A percentile compares a stretch with the other conserved stretches of the same genome.
Evolutionary conservation across 2,888 invertebrate genomes (phyloP).

Genomic region (Campoplex nolae): DNA sequence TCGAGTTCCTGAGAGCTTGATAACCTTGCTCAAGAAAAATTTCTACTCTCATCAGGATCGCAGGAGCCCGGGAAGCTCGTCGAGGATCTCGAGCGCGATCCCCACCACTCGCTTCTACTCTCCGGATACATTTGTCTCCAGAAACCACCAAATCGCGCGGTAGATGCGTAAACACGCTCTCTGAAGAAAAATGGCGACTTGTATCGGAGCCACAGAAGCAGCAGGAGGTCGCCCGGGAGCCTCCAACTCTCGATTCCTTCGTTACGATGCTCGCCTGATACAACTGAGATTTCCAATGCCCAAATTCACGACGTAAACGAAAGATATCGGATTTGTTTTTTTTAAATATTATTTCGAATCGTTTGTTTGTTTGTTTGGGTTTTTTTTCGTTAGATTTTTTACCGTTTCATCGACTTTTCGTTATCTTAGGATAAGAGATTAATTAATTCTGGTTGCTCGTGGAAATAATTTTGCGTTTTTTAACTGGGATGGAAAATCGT

Average conservation of each 20-base stretch:
- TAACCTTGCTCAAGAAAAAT: slow-evolving; percentile 19
- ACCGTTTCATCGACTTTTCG: neutral
- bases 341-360: neutral
- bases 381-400: neutral
- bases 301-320: slow-evolving; percentile 31
- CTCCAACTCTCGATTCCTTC: neutral
- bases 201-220: neutral
- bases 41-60: neutral
- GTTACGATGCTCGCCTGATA: neutral
- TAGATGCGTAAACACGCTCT: neutral
- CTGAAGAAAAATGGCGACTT: slow-evolving; percentile 7
- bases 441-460: neutral
- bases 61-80: neutral
- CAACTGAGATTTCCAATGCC: slow-evolving; percentile 35
- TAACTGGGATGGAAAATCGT: neutral
- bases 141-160: neutral
- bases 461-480: neutral
- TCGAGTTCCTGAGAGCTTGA: neutral
- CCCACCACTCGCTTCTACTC: neutral
- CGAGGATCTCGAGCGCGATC: neutral
- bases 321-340: slow-evolving; percentile 7
- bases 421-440: neutral
- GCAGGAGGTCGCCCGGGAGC: neutral
- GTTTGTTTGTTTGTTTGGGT: neutral
- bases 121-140: neutral